Percentiles rank a stretch among this genome's conserved stretches.
These are phyloP conservation scores for Helarctos malayanus DNA, from an alignment of 2,797 vertebrate species.

Conservation along the genomic window DNA sequence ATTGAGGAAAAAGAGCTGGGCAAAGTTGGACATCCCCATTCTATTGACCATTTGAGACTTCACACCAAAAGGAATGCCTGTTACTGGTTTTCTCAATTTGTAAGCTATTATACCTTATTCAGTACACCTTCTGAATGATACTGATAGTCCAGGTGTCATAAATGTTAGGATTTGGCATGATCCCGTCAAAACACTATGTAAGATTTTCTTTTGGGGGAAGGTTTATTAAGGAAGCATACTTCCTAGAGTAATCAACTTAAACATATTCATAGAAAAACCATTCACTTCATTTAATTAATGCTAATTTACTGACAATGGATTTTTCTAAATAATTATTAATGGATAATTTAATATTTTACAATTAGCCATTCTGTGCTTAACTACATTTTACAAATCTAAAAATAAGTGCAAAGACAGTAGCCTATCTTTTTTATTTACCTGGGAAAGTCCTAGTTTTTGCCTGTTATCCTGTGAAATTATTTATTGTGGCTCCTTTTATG, in stretches of 20 bases:
- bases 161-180: background rate
- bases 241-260: background rate
- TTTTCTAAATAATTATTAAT: background rate
- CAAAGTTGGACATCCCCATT: background rate
- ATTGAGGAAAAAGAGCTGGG: background rate
- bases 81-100: background rate
- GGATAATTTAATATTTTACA: background rate
- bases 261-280: background rate
- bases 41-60: background rate
- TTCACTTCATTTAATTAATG: background rate
- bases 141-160: background rate
- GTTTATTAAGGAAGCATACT: background rate
- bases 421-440: background rate
- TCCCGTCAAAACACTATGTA: background rate
- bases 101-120: background rate
- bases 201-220: background rate
- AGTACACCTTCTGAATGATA: background rate
- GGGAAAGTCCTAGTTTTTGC: background rate
- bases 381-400: background rate
- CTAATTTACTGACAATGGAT: background rate
- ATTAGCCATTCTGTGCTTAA: background rate
- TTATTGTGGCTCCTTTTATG: background rate
- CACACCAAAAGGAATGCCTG: background rate
- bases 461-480: background rate
- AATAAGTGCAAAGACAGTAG: background rate